Base-by-base conservation (phyloP, 92 coral and sea anemone species). In the Umimayanthus kanabou region DNA sequence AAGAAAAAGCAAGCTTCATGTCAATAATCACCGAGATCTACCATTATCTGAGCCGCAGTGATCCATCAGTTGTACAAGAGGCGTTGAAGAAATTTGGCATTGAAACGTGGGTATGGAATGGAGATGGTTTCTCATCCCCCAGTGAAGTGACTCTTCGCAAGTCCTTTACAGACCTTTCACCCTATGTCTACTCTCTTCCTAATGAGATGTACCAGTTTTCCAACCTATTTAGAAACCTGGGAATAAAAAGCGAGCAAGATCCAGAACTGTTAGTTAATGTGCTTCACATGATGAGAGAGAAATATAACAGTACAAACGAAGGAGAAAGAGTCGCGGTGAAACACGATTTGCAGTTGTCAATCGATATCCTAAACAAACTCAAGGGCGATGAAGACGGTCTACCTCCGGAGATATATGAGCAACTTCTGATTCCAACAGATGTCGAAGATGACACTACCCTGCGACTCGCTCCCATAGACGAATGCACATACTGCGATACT, bases 401-500 rank as follows among this genome's bases (percentile, higher is more conserved):
- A 9, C 40, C 30, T 81, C 4, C 30, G 15, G 61, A 55, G 82
- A 75, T 69, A 18, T 39, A 47, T 77, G 26, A 74, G 15, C 64
- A 65, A 40, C 83, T 94, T 50, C 88, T 94, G 0, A 53, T 94
- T 58, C 97, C 98, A 9, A 88, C 92, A 16, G 69, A 90, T 64
- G 91, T 73, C 28, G 91, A 89, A 22, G 92, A 64, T 4, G 90
- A 88, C 65, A 7, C 73, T 9, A 18, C 77, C 30, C 76, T 94
- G 45, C 67, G 85, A 3, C 90, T 94, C 76, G 92, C 84, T 16
- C 94, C 94, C 28, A 89, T 91, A 57, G 78, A 80, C 4, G 89
- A 89, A 11, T 96, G 98, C 76, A 93, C 94, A 50, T 96, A 92
- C 90, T 91, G 95, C 57, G 96, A 96, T 76, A 92, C 87, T 11